Evolutionary conservation across 2,797 vertebrate species (phyloP), one percentile per base, ranked within the genome.

Genomic region (Anguilla anguilla): DNA sequence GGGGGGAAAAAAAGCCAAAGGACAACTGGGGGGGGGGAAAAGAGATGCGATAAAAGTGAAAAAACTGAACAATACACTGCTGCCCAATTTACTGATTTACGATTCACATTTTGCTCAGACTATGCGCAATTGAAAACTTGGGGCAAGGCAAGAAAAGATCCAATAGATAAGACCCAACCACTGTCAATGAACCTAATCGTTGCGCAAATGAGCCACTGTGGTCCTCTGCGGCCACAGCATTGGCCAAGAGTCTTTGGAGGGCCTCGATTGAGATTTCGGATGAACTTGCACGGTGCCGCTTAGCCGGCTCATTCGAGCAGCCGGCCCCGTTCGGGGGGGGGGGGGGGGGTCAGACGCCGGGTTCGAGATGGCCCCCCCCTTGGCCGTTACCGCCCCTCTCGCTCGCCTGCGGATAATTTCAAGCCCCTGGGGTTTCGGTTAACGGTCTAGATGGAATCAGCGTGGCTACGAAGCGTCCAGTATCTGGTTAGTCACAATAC

Each of bases 401-500:
- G 43, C 67, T 69, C 43, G 46, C 25, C 55, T 53, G 92, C 92
- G 90, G 92, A 46, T 95, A 97, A 98, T 98, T 97, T 98, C 98
- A 98, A 98, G 97, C 97, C 97, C 97, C 96, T 97, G 83, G 83
- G 86, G 43, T 46, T 46, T 93, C 90, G 92, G 77, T 46, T 88
- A 94, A 96, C 94, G 94, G 92, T 94, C 95, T 96, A 96, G 94
- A 95, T 96, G 94, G 94, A 95, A 95, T 97, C 94, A 96, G 95
- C 94, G 94, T 96, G 96, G 95, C 96, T 97, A 97, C 96, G 94
- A 97, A 97, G 96, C 95, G 94, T 97, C 97, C 97, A 96, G 96
- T 94, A 95, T 96, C 96, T 97, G 96, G 98, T 99, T 98, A 99
- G 98, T 98, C 97, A 97, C 97, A 97, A 97, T 97, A 99, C 97